Conservation (phyloP, 2,113 vertebrate genomes). For the Cephalopterus ornatus region DNA sequence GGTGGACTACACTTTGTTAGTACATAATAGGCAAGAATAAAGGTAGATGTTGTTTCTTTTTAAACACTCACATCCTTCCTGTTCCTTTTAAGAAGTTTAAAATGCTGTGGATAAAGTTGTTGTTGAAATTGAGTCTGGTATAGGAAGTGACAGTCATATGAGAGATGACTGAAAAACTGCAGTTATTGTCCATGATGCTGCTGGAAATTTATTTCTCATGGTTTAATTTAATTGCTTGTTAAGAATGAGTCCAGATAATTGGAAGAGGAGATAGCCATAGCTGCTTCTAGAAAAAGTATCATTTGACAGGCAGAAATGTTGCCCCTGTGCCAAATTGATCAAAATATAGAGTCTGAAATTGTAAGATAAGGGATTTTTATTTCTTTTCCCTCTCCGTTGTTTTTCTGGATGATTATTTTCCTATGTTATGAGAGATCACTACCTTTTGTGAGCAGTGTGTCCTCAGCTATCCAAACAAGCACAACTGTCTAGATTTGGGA, state of each 20-base stretch:
- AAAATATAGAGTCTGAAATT: background rate
- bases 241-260: background rate
- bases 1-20: background rate
- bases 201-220: background rate
- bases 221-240: background rate
- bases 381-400: background rate
- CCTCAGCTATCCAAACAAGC: background rate
- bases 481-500: background rate
- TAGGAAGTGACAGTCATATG: background rate
- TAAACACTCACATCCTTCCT: background rate
- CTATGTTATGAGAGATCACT: rapidly evolving
- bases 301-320: background rate
- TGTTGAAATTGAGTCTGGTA: background rate
- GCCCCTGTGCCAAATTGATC: background rate
- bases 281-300: background rate
- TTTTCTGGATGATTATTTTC: background rate
- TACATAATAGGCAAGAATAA: background rate
- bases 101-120: background rate
- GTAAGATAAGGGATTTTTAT: background rate
- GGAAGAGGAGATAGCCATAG: background rate
- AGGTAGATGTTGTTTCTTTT: background rate
- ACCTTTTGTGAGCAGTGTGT: background rate
- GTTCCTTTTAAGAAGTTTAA: background rate
- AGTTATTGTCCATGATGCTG: background rate
- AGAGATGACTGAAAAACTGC: too few relatives aligned